These are phyloP conservation scores for Acrocephalus scirpaceus DNA, from an alignment of 2,797 vertebrate genomes.

Conservation along the genomic window DNA sequence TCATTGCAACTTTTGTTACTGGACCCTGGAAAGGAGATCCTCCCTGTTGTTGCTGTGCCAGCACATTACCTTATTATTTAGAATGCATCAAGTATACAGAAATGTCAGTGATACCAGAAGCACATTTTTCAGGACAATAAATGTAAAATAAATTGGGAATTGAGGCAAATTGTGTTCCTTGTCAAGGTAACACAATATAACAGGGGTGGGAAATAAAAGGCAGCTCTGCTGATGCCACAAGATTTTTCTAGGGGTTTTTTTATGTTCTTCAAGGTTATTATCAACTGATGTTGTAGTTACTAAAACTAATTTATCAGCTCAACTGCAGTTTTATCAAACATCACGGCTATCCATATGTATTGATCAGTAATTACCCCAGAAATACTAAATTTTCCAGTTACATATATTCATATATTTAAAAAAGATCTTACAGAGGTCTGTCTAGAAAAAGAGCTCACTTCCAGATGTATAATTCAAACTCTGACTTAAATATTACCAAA, in stretches of 20 bases:
- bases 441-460: background rate
- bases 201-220: background rate
- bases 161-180: background rate
- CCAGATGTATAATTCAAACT: background rate
- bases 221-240: background rate
- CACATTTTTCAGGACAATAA: background rate
- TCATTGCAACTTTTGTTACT: background rate
- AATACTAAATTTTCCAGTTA: background rate
- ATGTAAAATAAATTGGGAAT: background rate
- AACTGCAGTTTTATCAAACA: background rate
- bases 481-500: background rate
- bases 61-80: background rate
- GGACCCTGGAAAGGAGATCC: constrained; percentile 27
- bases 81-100: background rate
- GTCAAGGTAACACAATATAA: background rate
- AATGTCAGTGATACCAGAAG: background rate
- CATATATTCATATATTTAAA: background rate
- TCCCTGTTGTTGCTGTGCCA: background rate
- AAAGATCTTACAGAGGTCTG: background rate
- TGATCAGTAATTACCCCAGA: background rate
- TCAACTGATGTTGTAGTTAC: background rate
- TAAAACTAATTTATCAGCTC: background rate
- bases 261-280: background rate
- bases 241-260: background rate
- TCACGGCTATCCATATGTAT: background rate